Base-by-base conservation (phyloP, 2,797 vertebrate genomes). In the Dipus sagitta region DNA sequence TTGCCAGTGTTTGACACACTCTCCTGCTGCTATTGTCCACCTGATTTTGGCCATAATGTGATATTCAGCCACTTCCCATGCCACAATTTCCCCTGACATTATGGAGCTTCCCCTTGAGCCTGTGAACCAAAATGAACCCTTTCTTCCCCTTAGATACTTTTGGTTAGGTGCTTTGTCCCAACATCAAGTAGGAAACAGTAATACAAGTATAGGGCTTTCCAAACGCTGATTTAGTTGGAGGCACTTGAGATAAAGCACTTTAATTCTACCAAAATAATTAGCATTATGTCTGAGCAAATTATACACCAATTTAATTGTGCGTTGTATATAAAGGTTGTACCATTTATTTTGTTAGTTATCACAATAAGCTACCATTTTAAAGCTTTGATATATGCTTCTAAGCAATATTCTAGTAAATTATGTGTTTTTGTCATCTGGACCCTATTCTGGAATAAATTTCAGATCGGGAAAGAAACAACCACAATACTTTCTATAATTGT, bases 181-280 rank as follows among this genome's bases (percentile, higher is more conserved):
- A 4, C 14, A 58, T 14, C 17, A 58, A 58, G 54, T 17, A 58
- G 54, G 54, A 17, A 14, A 17, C 17, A 14, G 17, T 14, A 58
- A 58, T 3, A 54, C 15, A 91, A 18, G 6, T 32, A 5, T 67
- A 83, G 28, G 54, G 76, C 26, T 80, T 87, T 38, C 72, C 70
- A 85, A 75, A 91, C 47, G n/a, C 2, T 68, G n/a, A 82, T 95
- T 76, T 94, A 9, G 17, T 24, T 81, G 67, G 5, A 88, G 78
- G 28, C 20, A 64, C 58, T 42, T 93, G 20, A 23, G 21, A 88
- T 68, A 38, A 9, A 75, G 67, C 13, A 52, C 15, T 83, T 89
- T 77, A 82, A 58, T n/a, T 24, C 52, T 93, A 79, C 30, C 30
- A 88, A 91, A 76, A 24, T 76, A 76, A 79, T 71, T 89, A 23